Conservation (phyloP, 1,140 invertebrate genomes). For the Oncopodura yosiiana region DNA sequence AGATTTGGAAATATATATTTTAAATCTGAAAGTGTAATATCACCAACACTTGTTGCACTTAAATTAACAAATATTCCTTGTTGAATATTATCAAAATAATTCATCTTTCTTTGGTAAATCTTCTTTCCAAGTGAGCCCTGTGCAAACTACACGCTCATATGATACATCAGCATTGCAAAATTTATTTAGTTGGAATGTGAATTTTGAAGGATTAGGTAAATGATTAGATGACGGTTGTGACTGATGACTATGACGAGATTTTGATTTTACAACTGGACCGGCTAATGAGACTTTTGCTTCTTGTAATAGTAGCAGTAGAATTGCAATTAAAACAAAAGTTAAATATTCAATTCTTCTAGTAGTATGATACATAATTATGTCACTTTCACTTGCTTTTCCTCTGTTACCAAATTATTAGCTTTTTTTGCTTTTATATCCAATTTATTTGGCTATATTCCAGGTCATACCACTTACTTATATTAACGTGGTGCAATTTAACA, state of each 20-base stretch:
- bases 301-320: not conserved
- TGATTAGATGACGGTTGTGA: not conserved
- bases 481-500: too few species aligned
- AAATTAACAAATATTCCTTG: constrained; percentile 13
- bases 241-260: not conserved
- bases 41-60: not conserved
- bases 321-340: not conserved
- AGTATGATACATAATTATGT: too few species aligned
- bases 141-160: constrained; percentile 7
- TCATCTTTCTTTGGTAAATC: constrained; percentile 9
- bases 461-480: too few species aligned
- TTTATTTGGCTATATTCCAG: too few species aligned
- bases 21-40: constrained; percentile 1
- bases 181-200: constrained; percentile 10
- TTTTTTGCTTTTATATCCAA: too few species aligned
- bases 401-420: too few species aligned
- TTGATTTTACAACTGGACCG: not conserved
- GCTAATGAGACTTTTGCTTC: not conserved
- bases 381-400: too few species aligned
- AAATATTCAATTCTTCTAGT: not conserved
- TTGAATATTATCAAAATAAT: constrained; percentile 13
- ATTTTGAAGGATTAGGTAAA: constrained; percentile 4
- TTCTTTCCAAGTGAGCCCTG: not conserved
- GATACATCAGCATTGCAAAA: constrained; percentile 12
- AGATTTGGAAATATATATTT: constrained; percentile 7